phyloP scores from a whole-genome alignment of 1,140 invertebrate species.

The Diachasma alloeum region DNA sequence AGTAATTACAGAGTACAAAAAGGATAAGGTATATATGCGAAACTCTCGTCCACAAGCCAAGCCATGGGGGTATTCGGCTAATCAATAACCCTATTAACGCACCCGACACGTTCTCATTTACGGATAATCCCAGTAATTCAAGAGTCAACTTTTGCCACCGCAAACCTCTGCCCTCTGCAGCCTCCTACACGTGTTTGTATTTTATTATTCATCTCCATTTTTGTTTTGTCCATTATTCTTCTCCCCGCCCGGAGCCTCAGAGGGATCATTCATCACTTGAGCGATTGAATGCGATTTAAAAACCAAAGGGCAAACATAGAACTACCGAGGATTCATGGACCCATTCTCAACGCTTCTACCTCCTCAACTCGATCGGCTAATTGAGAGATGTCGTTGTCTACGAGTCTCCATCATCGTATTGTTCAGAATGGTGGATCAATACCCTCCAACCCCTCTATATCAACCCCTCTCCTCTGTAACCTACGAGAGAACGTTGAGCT shows the following conservation, averaged over 20 bases:
- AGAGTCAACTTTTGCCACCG: slow-evolving; percentile 26
- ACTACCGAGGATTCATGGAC: not conserved
- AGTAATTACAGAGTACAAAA: slow-evolving; percentile 42
- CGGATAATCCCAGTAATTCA: slow-evolving; percentile 31
- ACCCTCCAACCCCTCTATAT: slow-evolving; percentile 43
- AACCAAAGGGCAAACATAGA: not conserved
- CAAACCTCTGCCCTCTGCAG: not conserved
- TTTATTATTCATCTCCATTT: not conserved
- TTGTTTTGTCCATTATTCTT: not conserved
- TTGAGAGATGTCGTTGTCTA: slow-evolving; percentile 63
- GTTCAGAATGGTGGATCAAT: slow-evolving; percentile 59
- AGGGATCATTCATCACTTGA: not conserved
- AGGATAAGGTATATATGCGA: not conserved
- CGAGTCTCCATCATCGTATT: slow-evolving; percentile 54
- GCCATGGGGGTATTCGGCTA: slow-evolving; percentile 32
- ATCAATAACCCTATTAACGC: slow-evolving; percentile 47
- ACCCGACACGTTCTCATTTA: slow-evolving; percentile 37
- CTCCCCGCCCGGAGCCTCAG: not conserved
- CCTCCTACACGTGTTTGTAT: not conserved
- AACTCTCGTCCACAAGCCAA: slow-evolving; percentile 5
- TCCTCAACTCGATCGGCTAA: slow-evolving; percentile 41
- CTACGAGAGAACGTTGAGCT: slow-evolving; percentile 52
- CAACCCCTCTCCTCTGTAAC: slow-evolving; percentile 49
- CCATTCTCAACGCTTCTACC: not conserved
- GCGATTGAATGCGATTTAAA: not conserved